A percentile compares a stretch with the other conserved stretches of the same genome.
These are phyloP conservation scores for Chamaetylas fuelleborni DNA, from an alignment of 2,113 vertebrate species.

Conservation along the genomic window DNA sequence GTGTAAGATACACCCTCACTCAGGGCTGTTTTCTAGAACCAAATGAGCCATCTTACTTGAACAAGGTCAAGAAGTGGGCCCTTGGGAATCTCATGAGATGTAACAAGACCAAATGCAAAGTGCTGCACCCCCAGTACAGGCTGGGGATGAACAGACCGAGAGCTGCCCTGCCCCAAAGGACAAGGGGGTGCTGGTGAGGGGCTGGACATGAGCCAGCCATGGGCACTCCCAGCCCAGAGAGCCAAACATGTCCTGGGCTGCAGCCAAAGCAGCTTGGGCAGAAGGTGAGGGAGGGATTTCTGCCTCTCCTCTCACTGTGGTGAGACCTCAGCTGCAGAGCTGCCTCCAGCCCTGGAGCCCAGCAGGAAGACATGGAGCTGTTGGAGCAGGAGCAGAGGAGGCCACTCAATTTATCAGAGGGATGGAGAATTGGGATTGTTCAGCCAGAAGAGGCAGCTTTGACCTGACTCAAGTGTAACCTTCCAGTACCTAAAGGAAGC, in stretches of 20 bases:
- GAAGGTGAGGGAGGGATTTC: neutral
- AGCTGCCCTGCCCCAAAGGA: neutral
- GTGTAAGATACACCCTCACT: neutral
- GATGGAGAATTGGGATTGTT: neutral
- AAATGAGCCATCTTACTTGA: neutral
- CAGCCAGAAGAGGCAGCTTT: neutral
- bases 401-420: neutral
- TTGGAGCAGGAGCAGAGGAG: neutral
- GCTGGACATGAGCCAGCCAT: neutral
- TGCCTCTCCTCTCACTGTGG: neutral
- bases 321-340: neutral
- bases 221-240: neutral
- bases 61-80: neutral
- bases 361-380: neutral
- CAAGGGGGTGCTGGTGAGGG: neutral
- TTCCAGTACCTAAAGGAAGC: too few relatives aligned
- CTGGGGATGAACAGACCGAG: fast-evolving
- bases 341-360: neutral
- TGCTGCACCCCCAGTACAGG: fast-evolving
- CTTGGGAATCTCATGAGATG: neutral
- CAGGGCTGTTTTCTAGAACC: neutral
- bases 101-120: neutral
- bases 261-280: neutral
- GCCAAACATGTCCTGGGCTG: neutral
- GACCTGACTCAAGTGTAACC: too few relatives aligned